These are phyloP conservation scores for Lophius americanus DNA, from an alignment of 2,797 vertebrate species.

Conservation along the genomic window DNA sequence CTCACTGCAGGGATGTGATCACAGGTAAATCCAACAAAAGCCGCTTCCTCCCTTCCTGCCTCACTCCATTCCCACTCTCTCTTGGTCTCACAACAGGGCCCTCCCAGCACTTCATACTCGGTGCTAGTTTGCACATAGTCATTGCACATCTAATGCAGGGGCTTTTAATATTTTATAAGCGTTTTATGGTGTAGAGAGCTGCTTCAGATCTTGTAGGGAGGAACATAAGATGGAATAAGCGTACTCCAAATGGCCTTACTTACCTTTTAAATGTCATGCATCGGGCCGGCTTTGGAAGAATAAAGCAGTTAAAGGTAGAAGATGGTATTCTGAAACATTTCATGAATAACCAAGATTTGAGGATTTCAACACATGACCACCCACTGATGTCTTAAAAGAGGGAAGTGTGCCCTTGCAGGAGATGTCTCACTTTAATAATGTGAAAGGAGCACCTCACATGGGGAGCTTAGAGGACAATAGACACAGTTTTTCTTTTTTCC, in stretches of 20 bases:
- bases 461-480: slow-evolving; percentile 70
- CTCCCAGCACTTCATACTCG: slow-evolving; percentile 71
- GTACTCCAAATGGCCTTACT: slow-evolving; percentile 84
- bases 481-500: slow-evolving; percentile 54
- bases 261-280: slow-evolving; percentile 88
- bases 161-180: slow-evolving; percentile 85
- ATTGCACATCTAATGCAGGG: slow-evolving; percentile 76
- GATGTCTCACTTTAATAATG: slow-evolving; percentile 75
- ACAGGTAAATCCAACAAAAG: slow-evolving; percentile 84
- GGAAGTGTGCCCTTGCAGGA: slow-evolving; percentile 69
- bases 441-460: slow-evolving; percentile 61
- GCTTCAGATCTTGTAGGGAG: slow-evolving; percentile 80
- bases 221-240: slow-evolving; percentile 82
- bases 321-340: slow-evolving; percentile 80
- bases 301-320: slow-evolving; percentile 78
- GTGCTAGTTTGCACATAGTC: slow-evolving; percentile 78
- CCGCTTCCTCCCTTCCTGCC: slow-evolving; percentile 57
- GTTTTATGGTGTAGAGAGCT: slow-evolving; percentile 76
- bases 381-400: slow-evolving; percentile 81
- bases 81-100: slow-evolving; percentile 64
- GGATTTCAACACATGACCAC: slow-evolving; percentile 81
- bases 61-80: slow-evolving; percentile 55
- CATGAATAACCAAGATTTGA: slow-evolving; percentile 82
- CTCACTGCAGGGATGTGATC: slow-evolving; percentile 83
- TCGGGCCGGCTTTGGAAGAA: slow-evolving; percentile 76